Evolutionary conservation across 2,113 vertebrate genomes (phyloP).

Genomic region (Oxygymnocypris stewartii): DNA sequence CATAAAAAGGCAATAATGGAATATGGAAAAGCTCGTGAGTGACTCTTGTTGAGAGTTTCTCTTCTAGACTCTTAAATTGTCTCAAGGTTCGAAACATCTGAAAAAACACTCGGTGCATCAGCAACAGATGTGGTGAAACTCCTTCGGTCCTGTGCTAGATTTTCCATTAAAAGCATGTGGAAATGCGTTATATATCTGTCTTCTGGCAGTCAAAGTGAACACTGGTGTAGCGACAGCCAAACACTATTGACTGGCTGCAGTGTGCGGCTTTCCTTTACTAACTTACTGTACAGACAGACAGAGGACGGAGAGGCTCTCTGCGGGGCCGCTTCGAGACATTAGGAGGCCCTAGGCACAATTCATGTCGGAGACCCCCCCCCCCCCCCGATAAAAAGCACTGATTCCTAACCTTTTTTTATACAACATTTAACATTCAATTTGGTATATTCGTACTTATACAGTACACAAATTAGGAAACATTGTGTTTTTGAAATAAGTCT

Average conservation of each 20-base stretch:
- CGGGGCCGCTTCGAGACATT: no score
- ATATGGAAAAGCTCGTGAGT: not conserved
- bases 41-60: not conserved
- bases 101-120: not conserved
- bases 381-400: no score
- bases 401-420: no score
- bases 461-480: no score
- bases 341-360: no score
- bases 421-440: no score
- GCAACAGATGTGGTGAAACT: not conserved
- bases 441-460: no score
- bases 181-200: slow-evolving; percentile 23
- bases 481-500: no score
- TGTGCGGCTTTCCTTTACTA: slow-evolving; percentile 59
- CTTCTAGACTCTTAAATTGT: slow-evolving; percentile 14
- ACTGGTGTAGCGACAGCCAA: slow-evolving; percentile 41
- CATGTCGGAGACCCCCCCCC: no score
- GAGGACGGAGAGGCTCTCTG: slow-evolving; percentile 46
- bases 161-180: slow-evolving; percentile 29
- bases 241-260: slow-evolving; percentile 65
- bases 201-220: slow-evolving; percentile 36
- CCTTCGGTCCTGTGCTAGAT: not conserved
- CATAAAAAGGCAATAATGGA: not conserved
- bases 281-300: slow-evolving; percentile 57
- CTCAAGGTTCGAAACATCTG: not conserved